Evolutionary conservation across 2,888 invertebrate species (phyloP).

Genomic region (Nycteola revayana): DNA sequence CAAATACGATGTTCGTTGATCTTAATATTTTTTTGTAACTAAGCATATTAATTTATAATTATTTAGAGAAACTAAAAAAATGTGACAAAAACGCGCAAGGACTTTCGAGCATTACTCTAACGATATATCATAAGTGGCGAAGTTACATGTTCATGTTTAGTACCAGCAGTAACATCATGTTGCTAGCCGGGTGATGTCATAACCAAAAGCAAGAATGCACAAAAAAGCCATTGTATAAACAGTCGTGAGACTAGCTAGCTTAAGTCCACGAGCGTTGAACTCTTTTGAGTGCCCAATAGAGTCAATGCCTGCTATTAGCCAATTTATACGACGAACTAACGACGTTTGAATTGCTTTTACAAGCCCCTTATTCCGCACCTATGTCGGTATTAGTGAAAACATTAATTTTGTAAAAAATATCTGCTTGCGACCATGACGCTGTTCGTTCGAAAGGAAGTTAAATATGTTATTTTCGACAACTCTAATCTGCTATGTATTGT

Average conservation of each 20-base stretch:
- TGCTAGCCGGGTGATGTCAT: conserved; percentile 70
- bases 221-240: conserved; percentile 78
- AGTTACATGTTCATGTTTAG: conserved; percentile 19
- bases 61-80: no score
- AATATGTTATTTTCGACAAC: conserved; percentile 18
- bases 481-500: conserved; percentile 31
- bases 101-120: no score
- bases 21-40: no score
- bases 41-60: no score
- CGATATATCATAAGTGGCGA: no score
- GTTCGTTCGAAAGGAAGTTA: no score
- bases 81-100: no score
- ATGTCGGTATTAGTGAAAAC: conserved; percentile 4
- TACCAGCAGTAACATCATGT: conserved; percentile 35
- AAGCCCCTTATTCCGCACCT: conserved; percentile 21
- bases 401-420: conserved; percentile 1
- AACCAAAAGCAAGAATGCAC: conserved; percentile 70
- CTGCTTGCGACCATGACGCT: no score
- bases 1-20: no score
- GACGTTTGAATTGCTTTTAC: conserved; percentile 50
- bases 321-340: conserved; percentile 56
- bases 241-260: conserved; percentile 72
- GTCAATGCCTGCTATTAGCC: conserved; percentile 71
- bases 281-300: conserved; percentile 65
- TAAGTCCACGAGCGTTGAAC: conserved; percentile 75